Base-by-base conservation (phyloP, 2,888 invertebrate genomes). In the Eupithecia subfuscata region DNA sequence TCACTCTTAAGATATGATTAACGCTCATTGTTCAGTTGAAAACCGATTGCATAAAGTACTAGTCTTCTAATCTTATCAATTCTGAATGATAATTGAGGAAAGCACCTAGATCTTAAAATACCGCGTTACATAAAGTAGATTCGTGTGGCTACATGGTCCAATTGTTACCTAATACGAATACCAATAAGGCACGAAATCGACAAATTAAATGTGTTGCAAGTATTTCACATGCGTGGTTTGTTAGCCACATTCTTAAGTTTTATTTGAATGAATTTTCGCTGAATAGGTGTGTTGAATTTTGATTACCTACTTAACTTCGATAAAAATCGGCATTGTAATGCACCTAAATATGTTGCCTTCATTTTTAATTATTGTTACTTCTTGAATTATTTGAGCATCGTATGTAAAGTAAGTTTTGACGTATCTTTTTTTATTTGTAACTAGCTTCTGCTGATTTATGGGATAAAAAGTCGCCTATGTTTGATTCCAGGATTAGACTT, bases 91-190 rank as follows among this genome's bases (percentile, higher is more conserved):
- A 76, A 70, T 73, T 63, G 68, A 45, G 65, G 73, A 73, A 70
- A 73, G 67, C n/a, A 65, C 64, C 73, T 45, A 71, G 43, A 67
- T 68, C 68, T 74, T 71, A 72, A 37, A 70, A 70, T 48, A 43
- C 34, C 60, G 22, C 40, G 30, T 77, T 77, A 75, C 64, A 73
- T 77, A 77, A 77, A 73, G 68, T 37, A 68, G 25, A n/a, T 72
- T 70, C 72, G 70, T 64, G 75, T 70, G 34, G 60, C 71, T 40
- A 40, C 67, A 73, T 72, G 70, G 75, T 75, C 70, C 73, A 68
- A 72, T 73, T 73, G 63, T 78, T 78, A 74, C 76, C 56, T 75
- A 80, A 79, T 75, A 77, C n/a, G 71, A 79, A 74, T 77, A 74
- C 75, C 76, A 71, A 75, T 68, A 68, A 22, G 40, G 68, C 77